These are phyloP conservation scores for Genyomyrus donnyi DNA, from an alignment of 2,113 vertebrate species.

Conservation along the genomic window DNA sequence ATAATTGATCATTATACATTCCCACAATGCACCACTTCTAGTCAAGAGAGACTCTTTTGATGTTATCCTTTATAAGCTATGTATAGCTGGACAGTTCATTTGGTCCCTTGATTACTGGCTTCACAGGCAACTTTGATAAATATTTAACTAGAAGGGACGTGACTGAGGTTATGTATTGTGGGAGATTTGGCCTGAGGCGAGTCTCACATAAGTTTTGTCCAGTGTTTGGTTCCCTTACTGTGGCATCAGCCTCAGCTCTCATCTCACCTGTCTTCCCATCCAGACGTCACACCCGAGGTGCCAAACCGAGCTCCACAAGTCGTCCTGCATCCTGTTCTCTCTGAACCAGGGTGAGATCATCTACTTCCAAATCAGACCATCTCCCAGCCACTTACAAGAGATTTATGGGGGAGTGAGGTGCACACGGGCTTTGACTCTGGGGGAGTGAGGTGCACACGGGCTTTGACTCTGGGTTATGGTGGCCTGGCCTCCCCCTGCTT, in stretches of 20 bases:
- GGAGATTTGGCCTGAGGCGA: background rate
- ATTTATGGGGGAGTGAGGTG: background rate
- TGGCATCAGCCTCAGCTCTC: background rate
- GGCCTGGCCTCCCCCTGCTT: too few relatives aligned
- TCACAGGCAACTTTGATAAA: conserved; percentile 36
- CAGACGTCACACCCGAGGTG: conserved; percentile 86
- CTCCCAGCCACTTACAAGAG: background rate
- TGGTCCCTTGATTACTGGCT: conserved; percentile 17
- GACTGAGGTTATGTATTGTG: conserved; percentile 18
- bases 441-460: background rate
- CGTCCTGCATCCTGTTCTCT: conserved; percentile 86
- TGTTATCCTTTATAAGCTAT: conserved; percentile 33
- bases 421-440: background rate
- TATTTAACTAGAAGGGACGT: conserved; percentile 26
- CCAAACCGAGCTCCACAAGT: conserved; percentile 86
- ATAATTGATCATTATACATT: conserved; percentile 35
- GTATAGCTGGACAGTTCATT: conserved; percentile 34
- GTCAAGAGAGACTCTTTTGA: conserved; percentile 44
- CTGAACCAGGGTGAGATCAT: conserved; percentile 79
- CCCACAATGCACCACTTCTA: conserved; percentile 38
- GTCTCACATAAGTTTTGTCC: background rate
- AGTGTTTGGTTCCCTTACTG: background rate
- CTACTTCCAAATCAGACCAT: background rate
- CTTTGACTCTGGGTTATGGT: background rate
- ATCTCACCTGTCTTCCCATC: conserved; percentile 10